Evolutionary conservation across 2,113 vertebrate genomes (phyloP).

Genomic region (Odocoileus hemionus): DNA sequence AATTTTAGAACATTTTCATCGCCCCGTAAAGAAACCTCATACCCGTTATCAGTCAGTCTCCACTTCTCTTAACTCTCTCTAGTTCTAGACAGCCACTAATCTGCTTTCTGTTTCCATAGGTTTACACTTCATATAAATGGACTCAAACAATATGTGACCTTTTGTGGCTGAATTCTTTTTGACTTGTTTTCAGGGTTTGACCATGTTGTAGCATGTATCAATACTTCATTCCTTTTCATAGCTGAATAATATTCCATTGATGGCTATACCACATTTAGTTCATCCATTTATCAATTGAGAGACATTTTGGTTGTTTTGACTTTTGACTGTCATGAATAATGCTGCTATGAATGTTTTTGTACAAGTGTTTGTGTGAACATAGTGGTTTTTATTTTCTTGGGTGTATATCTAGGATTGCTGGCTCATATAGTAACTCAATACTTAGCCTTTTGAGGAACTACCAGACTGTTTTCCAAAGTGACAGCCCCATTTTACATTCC

Average conservation of each 20-base stretch:
- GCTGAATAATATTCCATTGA: background rate
- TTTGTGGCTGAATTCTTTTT: slow-evolving; percentile 2
- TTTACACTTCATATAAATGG: background rate
- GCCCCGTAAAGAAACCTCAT: background rate
- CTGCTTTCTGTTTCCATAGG: background rate
- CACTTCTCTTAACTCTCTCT: background rate
- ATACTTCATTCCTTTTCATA: slow-evolving; percentile 17
- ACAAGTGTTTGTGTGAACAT: background rate
- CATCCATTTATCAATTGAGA: background rate
- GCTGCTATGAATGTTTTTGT: background rate
- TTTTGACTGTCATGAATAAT: slow-evolving; percentile 23
- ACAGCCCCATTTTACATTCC: background rate
- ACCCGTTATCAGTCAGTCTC: background rate
- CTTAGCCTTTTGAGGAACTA: background rate
- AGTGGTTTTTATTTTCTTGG: background rate
- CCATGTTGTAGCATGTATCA: background rate
- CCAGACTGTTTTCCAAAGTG: background rate
- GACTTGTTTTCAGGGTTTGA: background rate
- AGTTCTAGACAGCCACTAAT: background rate
- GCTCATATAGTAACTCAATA: background rate
- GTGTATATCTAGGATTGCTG: background rate
- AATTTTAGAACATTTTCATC: slow-evolving; percentile 43
- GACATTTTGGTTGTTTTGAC: background rate
- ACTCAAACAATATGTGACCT: background rate
- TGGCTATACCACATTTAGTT: background rate